Base-by-base conservation (phyloP, 2,113 vertebrate genomes). In the Daubentonia madagascariensis region DNA sequence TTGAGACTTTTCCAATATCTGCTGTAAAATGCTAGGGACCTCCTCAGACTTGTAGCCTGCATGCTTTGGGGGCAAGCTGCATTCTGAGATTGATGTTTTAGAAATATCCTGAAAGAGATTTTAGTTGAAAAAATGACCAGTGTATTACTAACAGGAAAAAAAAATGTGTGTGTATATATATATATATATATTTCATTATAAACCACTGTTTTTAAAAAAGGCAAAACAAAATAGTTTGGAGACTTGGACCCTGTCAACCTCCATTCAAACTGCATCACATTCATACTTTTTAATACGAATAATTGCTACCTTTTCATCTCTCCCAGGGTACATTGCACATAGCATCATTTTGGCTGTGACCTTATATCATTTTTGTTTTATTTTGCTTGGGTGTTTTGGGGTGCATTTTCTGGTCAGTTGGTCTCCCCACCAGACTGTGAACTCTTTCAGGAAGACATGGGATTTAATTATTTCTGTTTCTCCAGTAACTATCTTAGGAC, bases 1-100 rank as follows among this genome's bases (percentile, higher is more conserved):
- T 72, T 81, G 95, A 96, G 85, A 48, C 54, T 83, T 70, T 75
- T 85, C 81, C 79, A 91, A 16, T 83, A 73, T 78, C 88, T 85
- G 65, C 32, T 75, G 72, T 16, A 76, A 88, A 67, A 32, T 40
- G 63, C 35, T 4, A 25, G 1, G 28, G 78, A 28, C 35, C 37
- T 75, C 50, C 75, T 76, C 3, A 16, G 25, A 54, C 68, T 54
- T 18, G 5, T 1, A 28, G 30, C 23, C 28, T 17, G 43, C 0
- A 0, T 11, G 48, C 35, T n/a, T 12, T 1, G 20, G 32, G 83
- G 48, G 1, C 35, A 70, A 67, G 54, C 0, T 40, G 10, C 8
- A 40, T 13, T 80, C 28, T 8, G 75, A 54, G 35, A 25, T 2
- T 20, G 20, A 37, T 11, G 37, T 35, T 90, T 75, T 52, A 63